Percentiles rank a stretch among this genome's conserved stretches.
phyloP scores from a whole-genome alignment of 30 jellyfish, hydroid and myxozoan genomes.

The Hydractinia echinata region DNA sequence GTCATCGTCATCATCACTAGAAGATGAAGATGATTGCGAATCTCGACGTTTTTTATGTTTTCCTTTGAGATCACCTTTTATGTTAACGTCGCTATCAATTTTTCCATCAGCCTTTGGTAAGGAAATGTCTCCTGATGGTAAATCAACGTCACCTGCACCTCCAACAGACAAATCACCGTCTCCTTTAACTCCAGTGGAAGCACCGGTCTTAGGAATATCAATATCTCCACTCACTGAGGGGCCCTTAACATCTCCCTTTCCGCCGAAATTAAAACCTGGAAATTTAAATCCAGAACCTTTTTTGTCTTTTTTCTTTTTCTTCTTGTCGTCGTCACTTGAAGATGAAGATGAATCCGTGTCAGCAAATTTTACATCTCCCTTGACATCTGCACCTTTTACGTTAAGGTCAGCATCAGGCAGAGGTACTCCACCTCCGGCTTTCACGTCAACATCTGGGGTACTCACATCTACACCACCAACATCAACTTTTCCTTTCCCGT shows the following conservation, averaged over 20 bases:
- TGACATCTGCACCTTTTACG: not conserved
- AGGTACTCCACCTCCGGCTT: conserved; percentile 6
- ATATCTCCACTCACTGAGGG: not conserved
- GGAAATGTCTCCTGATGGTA: not conserved
- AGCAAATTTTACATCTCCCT: not conserved
- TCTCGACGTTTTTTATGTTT: not conserved
- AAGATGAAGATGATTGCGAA: not conserved
- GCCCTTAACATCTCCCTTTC: not conserved
- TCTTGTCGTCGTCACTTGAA: not conserved
- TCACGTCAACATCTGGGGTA: conserved; percentile 19
- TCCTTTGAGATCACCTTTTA: too few relatives aligned
- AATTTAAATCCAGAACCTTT: not conserved
- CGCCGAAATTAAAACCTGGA: not conserved
- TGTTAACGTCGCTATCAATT: too few relatives aligned
- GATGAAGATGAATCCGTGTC: not conserved
- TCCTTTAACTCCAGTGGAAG: not conserved
- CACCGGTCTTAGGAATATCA: not conserved
- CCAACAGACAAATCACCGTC: not conserved
- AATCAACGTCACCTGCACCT: not conserved
- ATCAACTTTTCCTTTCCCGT: not conserved
- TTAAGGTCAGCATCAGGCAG: conserved; percentile 12
- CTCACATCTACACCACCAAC: not conserved
- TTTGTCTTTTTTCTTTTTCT: conserved; percentile 5
- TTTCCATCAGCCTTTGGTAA: too few relatives aligned
- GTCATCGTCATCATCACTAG: not conserved